These are phyloP conservation scores for Bicyclus anynana DNA, from an alignment of 1,140 invertebrate species.

Conservation along the genomic window DNA sequence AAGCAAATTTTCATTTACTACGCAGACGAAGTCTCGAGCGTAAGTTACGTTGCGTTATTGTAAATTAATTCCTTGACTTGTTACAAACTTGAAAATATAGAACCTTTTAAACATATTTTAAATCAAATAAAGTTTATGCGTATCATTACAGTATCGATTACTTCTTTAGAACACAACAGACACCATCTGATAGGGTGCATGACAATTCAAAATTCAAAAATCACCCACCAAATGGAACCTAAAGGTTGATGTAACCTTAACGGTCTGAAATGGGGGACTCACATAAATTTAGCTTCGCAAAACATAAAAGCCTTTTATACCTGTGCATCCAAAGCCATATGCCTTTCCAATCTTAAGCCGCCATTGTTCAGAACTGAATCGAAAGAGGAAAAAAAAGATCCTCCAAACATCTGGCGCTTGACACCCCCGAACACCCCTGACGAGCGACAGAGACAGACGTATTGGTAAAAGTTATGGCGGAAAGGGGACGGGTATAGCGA, in stretches of 20 bases:
- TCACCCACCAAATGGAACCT: not conserved
- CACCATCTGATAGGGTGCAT: no score
- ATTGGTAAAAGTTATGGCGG: not conserved
- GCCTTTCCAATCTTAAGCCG: conserved; percentile 37
- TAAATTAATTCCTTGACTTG: no score
- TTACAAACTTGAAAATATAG: no score
- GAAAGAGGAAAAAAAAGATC: conserved; percentile 39
- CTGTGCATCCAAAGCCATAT: conserved; percentile 38
- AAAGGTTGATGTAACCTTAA: not conserved
- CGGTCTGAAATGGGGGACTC: not conserved
- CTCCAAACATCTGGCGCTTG: conserved; percentile 48
- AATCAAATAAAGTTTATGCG: no score
- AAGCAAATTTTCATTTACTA: no score
- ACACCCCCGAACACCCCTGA: conserved; percentile 45
- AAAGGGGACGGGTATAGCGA: conserved; percentile 24
- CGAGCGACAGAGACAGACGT: conserved; percentile 26
- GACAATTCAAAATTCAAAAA: conserved; percentile 6
- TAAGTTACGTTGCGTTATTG: no score
- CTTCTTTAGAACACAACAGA: no score
- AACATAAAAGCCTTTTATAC: conserved; percentile 25
- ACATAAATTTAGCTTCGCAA: conserved; percentile 19
- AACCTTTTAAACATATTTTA: no score
- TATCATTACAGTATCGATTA: not conserved
- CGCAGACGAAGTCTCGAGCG: no score
- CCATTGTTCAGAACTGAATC: conserved; percentile 41